Base-by-base conservation (phyloP, 2,888 invertebrate species). In the Listrodromus nycthemerus region DNA sequence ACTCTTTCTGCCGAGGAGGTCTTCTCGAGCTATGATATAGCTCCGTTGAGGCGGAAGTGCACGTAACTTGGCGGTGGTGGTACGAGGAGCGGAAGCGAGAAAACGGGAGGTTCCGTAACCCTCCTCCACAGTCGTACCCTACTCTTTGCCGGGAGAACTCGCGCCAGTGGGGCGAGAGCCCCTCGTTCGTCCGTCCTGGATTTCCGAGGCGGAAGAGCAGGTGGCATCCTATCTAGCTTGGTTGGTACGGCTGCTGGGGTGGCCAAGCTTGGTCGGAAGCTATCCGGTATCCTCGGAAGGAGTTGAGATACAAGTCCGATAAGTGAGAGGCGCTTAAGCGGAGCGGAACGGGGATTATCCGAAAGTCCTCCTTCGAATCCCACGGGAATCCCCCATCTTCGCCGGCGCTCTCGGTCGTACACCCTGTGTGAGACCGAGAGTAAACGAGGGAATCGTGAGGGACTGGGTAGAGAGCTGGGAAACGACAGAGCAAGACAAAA, bases 241-340 rank as follows among this genome's bases (percentile, higher is more conserved):
- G 48, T 41, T 58, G 41, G 58, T 50, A 55, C 70, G 24, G 74
- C 16, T 66, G 48, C 71, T 66, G 48, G 83, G 71, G 63, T 86
- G 83, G 83, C 81, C 84, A 78, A 80, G 80, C 75, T 83, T 78
- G 85, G 82, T 81, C 83, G 83, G 83, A 85, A 78, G 77, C 82
- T 83, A 87, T 87, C 85, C 85, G 78, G 86, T 86, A 83, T 85
- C 86, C 79, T 84, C 78, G 80, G 83, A 87, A 88, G 87, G 83
- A 87, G 87, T 85, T 85, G 88, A 90, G 89, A 91, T 91, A 90
- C 90, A 88, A 89, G 89, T 85, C 86, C 90, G 90, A 90, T 90
- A 91, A 91, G 91, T 89, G 91, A 90, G 90, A 89, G 88, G 84
- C 87, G 89, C 87, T 90, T 88, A 89, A 86, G 85, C 86, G 88